These are phyloP conservation scores for Dendrolimus houi DNA, from an alignment of 2,888 invertebrate genomes.

Conservation along the genomic window DNA sequence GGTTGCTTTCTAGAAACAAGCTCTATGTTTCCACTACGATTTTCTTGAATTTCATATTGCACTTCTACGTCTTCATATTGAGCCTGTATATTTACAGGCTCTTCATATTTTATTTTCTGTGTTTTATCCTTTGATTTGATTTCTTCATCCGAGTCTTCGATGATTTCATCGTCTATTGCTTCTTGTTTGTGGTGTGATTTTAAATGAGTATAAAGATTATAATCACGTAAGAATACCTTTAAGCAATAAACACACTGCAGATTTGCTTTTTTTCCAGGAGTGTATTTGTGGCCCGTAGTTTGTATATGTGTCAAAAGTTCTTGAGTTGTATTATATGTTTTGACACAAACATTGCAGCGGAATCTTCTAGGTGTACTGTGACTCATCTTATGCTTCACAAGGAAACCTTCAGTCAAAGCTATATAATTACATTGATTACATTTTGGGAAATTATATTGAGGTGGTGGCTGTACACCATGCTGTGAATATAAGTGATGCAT, in stretches of 20 bases:
- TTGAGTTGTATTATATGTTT: constrained; percentile 59
- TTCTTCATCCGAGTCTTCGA: constrained; percentile 76
- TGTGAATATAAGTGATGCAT: constrained; percentile 88
- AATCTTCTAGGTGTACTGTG: constrained; percentile 48
- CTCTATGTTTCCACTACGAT: constrained; percentile 68
- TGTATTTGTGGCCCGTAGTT: constrained; percentile 72
- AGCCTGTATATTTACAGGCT: constrained; percentile 30
- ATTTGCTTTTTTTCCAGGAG: constrained; percentile 54
- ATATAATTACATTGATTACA: constrained; percentile 86
- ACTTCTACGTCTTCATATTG: constrained; percentile 44
- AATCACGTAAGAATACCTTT: constrained; percentile 81
- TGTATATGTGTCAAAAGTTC: constrained; percentile 71
- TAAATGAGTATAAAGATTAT: constrained; percentile 83
- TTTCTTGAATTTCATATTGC: constrained; percentile 50
- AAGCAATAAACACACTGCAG: constrained; percentile 84
- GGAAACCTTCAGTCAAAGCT: constrained; percentile 82
- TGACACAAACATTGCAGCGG: constrained; percentile 74
- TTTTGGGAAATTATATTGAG: constrained; percentile 84
- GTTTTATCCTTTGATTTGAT: constrained; percentile 8
- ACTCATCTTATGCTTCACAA: constrained; percentile 82
- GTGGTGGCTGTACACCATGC: constrained; percentile 85
- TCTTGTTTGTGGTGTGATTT: constrained; percentile 79
- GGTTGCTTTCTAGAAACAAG: constrained; percentile 45
- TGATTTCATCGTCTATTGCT: constrained; percentile 80
- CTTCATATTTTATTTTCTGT: constrained; percentile 43